These are phyloP conservation scores for Cyanistes caeruleus DNA, from an alignment of 2,113 vertebrate genomes.

Conservation along the genomic window DNA sequence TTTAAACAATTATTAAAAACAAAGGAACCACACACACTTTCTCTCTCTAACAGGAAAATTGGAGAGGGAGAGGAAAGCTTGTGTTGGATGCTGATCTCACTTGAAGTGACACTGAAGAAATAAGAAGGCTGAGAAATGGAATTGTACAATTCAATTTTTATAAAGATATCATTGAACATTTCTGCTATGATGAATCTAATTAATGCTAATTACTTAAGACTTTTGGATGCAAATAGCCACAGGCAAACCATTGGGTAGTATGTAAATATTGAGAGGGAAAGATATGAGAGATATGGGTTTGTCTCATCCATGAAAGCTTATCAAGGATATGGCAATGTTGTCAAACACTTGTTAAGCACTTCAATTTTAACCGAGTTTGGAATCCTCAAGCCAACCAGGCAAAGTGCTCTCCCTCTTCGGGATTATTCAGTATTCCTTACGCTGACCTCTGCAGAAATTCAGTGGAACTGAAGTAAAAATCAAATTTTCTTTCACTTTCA, in stretches of 20 bases:
- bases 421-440: neutral
- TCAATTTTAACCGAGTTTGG: neutral
- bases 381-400: neutral
- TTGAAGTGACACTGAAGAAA: neutral
- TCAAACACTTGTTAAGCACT: neutral
- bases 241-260: neutral
- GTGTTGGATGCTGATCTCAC: neutral
- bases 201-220: neutral
- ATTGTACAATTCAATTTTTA: neutral
- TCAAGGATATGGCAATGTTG: neutral
- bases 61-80: neutral
- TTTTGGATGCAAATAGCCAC: neutral
- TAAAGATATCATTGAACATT: neutral
- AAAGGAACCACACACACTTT: neutral
- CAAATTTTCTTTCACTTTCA: neutral
- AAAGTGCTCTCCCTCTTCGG: neutral
- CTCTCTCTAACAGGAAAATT: neutral
- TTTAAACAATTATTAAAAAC: neutral
- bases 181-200: neutral
- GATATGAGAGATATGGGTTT: neutral
- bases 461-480: neutral
- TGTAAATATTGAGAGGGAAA: neutral
- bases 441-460: neutral
- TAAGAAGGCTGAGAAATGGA: neutral
- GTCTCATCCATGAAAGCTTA: neutral